These are phyloP conservation scores for Gobio gobio DNA, from an alignment of 2,113 vertebrate genomes.

Conservation along the genomic window DNA sequence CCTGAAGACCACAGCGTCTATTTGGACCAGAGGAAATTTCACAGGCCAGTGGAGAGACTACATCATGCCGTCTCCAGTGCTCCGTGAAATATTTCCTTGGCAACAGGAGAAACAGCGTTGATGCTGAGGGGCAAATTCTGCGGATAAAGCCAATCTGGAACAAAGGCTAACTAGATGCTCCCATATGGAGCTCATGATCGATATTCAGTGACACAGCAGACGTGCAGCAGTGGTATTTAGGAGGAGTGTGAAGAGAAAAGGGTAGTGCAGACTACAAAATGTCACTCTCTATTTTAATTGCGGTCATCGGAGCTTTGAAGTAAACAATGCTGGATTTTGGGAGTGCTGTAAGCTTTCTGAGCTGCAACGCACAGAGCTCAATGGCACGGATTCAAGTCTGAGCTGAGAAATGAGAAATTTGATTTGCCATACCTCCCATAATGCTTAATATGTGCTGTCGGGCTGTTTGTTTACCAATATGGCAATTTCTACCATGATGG, in stretches of 20 bases:
- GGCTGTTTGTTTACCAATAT: conserved; percentile 3
- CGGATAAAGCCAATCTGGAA: conserved; percentile 49
- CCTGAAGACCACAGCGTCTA: conserved; percentile 35
- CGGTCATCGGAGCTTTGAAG: conserved; percentile 52
- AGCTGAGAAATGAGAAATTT: conserved; percentile 34
- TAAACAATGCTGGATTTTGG: conserved; percentile 71
- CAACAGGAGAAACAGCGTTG: conserved; percentile 46
- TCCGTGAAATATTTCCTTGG: conserved; percentile 48
- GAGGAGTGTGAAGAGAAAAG: conserved; percentile 43
- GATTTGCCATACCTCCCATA: conserved; percentile 23
- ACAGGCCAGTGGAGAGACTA: conserved; percentile 49
- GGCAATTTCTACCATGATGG: conserved; percentile 20
- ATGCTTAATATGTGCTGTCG: neutral
- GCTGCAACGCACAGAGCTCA: conserved; percentile 31
- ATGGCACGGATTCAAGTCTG: conserved; percentile 7
- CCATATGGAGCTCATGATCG: conserved; percentile 51
- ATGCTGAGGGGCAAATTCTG: conserved; percentile 39
- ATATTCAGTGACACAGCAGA: conserved; percentile 58
- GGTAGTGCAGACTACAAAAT: conserved; percentile 60
- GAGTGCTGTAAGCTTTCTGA: conserved; percentile 52
- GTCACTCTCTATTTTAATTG: conserved; percentile 71
- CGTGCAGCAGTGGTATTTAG: conserved; percentile 65
- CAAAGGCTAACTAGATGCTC: conserved; percentile 44
- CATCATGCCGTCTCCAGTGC: conserved; percentile 45
- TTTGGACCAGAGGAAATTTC: conserved; percentile 49